Percentiles rank a stretch among this genome's conserved stretches.
Conservation (phyloP, 2,113 vertebrate genomes). For the Pterocles gutturalis region DNA sequence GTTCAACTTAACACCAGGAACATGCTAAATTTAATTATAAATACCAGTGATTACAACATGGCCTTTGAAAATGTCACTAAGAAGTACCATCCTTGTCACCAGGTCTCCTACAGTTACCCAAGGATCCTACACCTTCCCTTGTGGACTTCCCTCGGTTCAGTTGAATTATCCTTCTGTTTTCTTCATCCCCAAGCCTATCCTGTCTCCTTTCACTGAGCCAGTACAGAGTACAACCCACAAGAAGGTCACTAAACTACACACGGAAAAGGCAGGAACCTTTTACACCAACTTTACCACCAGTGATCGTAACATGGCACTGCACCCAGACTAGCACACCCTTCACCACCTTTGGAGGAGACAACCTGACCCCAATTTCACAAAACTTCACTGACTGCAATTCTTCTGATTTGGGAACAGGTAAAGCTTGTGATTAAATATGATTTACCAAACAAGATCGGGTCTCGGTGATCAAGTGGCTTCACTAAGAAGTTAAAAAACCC, state of each 20-base stretch:
- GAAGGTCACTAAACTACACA: not conserved
- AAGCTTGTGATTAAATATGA: not conserved
- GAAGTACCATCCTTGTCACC: not conserved
- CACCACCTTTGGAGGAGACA: not conserved
- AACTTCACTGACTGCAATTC: not conserved
- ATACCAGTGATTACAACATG: not conserved
- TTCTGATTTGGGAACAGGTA: not conserved
- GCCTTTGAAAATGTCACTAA: not conserved
- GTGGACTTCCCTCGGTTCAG: not conserved
- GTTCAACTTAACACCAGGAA: not conserved
- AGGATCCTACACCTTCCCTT: not conserved
- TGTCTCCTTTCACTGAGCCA: not conserved
- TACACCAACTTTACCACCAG: not conserved
- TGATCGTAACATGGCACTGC: rapidly evolving
- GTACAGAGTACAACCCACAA: not conserved
- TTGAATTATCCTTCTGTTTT: not conserved
- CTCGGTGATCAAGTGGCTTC: not conserved
- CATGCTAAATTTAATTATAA: not conserved
- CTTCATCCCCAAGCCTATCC: not conserved
- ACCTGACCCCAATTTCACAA: not conserved
- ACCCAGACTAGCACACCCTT: not conserved
- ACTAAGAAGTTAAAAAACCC: not conserved
- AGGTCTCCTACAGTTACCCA: not conserved
- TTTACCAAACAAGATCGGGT: not conserved
- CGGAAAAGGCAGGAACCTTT: not conserved